Evolutionary conservation across 2,797 vertebrate species (phyloP).

Genomic region (Momotus momota): DNA sequence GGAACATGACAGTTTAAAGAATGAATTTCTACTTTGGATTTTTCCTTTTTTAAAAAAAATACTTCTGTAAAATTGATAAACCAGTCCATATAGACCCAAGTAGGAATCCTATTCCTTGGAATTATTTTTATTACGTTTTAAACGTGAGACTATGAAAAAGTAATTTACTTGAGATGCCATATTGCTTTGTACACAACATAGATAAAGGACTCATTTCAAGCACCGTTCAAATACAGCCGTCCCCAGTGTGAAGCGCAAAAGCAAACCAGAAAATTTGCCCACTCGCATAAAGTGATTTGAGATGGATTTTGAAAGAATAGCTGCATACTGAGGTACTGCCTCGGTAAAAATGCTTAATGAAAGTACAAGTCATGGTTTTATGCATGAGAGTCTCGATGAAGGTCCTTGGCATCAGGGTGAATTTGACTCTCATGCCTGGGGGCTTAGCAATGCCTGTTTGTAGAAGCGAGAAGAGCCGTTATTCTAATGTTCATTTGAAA

Average conservation of each 20-base stretch:
- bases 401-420: fast-evolving
- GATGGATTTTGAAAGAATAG: neutral
- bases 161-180: neutral
- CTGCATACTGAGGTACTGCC: neutral
- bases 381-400: fast-evolving
- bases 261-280: neutral
- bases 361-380: neutral
- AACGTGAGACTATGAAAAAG: neutral
- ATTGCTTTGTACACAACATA: neutral
- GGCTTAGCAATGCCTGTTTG: neutral
- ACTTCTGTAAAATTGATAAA: neutral
- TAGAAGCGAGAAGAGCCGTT: neutral
- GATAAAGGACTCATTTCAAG: neutral
- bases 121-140: neutral
- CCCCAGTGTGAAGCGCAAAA: neutral
- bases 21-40: neutral
- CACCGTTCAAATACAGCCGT: neutral
- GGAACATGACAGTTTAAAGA: neutral
- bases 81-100: fast-evolving
- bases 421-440: neutral
- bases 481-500: neutral
- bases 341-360: neutral
- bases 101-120: neutral
- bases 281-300: fast-evolving
- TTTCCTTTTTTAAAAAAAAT: neutral